These are phyloP conservation scores for Alligator sinensis DNA, from an alignment of 2,113 vertebrate species.

Conservation along the genomic window DNA sequence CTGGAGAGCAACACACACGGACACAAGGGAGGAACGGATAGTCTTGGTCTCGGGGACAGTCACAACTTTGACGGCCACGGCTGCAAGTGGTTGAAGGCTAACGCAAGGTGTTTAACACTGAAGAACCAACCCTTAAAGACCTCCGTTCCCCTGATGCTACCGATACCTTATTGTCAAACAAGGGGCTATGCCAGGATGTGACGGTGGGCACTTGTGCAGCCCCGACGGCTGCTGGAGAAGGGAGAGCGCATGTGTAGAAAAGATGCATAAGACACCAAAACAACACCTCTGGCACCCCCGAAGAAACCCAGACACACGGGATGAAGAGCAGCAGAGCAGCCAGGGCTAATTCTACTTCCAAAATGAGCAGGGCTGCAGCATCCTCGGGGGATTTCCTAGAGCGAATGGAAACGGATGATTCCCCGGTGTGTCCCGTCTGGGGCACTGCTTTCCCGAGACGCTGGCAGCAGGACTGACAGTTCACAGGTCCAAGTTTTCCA, in stretches of 20 bases:
- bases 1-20: background rate
- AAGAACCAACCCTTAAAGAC: accelerated
- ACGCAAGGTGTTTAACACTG: background rate
- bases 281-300: background rate
- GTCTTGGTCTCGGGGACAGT: background rate
- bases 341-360: no score
- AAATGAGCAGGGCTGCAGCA: background rate
- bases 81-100: background rate
- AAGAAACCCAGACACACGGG: background rate
- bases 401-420: no score
- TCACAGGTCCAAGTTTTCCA: no score
- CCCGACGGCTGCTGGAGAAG: background rate
- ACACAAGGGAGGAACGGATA: background rate
- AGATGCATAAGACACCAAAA: background rate
- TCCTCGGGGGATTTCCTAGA: no score
- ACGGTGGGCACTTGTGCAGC: background rate
- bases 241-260: background rate
- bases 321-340: background rate
- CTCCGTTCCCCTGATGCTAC: background rate
- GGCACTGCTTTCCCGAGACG: no score
- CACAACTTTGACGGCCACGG: background rate
- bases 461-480: no score
- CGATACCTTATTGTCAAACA: accelerated
- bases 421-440: no score
- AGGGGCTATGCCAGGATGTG: background rate